These are phyloP conservation scores for Philonicus albiceps DNA, from an alignment of 2,888 invertebrate species.

Conservation along the genomic window DNA sequence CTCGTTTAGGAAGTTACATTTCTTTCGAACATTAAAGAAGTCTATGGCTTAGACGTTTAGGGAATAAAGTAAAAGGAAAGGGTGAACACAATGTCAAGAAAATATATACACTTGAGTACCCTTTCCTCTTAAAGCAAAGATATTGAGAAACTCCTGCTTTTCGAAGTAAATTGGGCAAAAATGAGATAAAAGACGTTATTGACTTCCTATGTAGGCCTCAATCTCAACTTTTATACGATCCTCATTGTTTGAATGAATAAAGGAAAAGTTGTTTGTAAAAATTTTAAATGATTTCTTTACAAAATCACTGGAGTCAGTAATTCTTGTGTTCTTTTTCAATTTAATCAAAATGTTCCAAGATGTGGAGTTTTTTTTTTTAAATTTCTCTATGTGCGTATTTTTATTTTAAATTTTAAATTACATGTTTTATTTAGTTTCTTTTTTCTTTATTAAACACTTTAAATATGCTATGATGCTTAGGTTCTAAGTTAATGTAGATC, in stretches of 20 bases:
- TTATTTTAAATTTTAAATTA: neutral
- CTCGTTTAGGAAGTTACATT: neutral
- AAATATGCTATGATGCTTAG: neutral
- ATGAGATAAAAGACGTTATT: neutral
- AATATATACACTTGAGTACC: neutral
- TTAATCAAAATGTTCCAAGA: neutral
- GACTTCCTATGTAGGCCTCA: neutral
- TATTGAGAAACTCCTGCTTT: neutral
- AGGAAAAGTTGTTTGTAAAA: neutral
- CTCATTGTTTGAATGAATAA: neutral
- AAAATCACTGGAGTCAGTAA: neutral
- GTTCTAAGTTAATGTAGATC: neutral
- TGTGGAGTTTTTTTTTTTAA: no score
- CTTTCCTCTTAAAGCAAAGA: neutral
- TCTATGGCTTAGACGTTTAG: neutral
- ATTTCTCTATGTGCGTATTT: neutral
- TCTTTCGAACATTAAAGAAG: neutral
- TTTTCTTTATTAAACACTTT: neutral
- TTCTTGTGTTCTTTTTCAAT: neutral
- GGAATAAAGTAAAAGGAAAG: neutral
- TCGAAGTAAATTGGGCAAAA: neutral
- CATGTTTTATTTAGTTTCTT: no score
- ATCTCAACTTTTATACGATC: neutral
- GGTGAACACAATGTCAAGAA: neutral
- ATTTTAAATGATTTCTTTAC: neutral